phyloP scores from a whole-genome alignment of 2,888 invertebrate genomes.

The Allygus modestus region DNA sequence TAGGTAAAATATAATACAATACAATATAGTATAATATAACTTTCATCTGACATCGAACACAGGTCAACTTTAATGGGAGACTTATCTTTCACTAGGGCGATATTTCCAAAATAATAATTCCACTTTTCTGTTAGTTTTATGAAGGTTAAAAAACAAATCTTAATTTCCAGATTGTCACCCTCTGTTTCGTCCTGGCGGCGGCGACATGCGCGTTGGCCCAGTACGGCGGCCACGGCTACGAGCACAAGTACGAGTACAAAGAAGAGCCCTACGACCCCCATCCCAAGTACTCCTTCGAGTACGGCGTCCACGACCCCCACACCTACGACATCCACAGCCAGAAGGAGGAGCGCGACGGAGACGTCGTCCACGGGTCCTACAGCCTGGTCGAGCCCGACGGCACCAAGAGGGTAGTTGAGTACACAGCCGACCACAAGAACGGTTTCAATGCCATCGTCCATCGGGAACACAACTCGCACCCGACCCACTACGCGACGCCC shows the following conservation, averaged over 20 bases:
- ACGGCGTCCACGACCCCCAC: conserved; percentile 52
- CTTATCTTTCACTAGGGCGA: too few species aligned
- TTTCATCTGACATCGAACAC: too few species aligned
- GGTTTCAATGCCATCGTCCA: conserved; percentile 50
- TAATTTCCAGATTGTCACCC: conserved; percentile 8
- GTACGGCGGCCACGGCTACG: conserved; percentile 55
- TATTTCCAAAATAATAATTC: too few species aligned
- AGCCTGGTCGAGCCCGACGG: conserved; percentile 57
- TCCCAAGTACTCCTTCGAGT: conserved; percentile 47
- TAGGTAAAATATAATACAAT: too few species aligned
- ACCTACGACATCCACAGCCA: conserved; percentile 56
- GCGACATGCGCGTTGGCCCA: conserved; percentile 28
- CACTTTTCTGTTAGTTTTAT: too few species aligned
- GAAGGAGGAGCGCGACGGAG: conserved; percentile 63
- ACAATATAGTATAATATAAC: too few species aligned
- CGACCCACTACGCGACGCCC: conserved; percentile 36
- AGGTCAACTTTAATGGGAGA: too few species aligned
- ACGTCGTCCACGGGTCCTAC: conserved; percentile 51
- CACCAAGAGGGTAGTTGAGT: conserved; percentile 52
- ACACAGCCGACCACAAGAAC: conserved; percentile 54
- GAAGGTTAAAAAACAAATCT: too few species aligned
- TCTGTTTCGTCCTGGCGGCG: not conserved
- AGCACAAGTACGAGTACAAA: conserved; percentile 49
- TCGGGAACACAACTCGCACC: conserved; percentile 37
- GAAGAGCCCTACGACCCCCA: conserved; percentile 53